Percentiles rank a stretch among this genome's conserved stretches.
Conservation (phyloP, 2,888 invertebrate genomes). For the Clusia tigrina region DNA sequence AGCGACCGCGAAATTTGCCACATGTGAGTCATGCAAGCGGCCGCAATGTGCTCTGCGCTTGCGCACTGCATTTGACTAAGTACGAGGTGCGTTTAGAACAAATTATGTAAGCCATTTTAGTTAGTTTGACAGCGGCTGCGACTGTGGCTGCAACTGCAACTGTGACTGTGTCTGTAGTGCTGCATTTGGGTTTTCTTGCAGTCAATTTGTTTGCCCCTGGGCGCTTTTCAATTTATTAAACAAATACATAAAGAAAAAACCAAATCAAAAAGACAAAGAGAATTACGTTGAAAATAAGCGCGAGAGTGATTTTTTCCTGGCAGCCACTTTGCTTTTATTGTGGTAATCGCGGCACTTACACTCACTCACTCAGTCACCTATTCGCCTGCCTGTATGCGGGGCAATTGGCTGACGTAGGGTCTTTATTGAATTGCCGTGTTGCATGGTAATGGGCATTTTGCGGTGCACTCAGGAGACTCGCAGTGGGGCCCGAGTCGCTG, state of each 20-base stretch:
- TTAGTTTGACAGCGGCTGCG: background rate
- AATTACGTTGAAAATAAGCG: too few relatives aligned
- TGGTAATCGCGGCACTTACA: background rate
- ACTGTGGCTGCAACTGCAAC: background rate
- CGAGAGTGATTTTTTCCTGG: conserved; percentile 10
- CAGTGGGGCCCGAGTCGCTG: too few relatives aligned
- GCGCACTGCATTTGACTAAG: background rate
- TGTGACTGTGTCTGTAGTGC: background rate
- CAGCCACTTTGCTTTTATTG: background rate
- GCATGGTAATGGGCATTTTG: conserved; percentile 10
- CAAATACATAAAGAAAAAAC: too few relatives aligned
- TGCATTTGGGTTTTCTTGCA: background rate
- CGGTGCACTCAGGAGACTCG: background rate
- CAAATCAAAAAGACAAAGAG: too few relatives aligned
- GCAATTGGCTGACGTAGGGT: background rate
- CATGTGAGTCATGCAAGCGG: background rate
- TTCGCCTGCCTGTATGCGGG: background rate
- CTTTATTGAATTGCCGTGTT: conserved; percentile 10
- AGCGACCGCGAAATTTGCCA: too few relatives aligned
- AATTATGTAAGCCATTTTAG: conserved; percentile 11
- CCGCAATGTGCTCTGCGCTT: background rate
- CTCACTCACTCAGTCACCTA: background rate
- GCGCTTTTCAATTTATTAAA: conserved; percentile 8
- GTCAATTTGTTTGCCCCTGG: conserved; percentile 11
- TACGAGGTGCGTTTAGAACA: conserved; percentile 10